phyloP scores from a whole-genome alignment of 92 coral and sea anemone species.

The Epizoanthus illoricatus region DNA sequence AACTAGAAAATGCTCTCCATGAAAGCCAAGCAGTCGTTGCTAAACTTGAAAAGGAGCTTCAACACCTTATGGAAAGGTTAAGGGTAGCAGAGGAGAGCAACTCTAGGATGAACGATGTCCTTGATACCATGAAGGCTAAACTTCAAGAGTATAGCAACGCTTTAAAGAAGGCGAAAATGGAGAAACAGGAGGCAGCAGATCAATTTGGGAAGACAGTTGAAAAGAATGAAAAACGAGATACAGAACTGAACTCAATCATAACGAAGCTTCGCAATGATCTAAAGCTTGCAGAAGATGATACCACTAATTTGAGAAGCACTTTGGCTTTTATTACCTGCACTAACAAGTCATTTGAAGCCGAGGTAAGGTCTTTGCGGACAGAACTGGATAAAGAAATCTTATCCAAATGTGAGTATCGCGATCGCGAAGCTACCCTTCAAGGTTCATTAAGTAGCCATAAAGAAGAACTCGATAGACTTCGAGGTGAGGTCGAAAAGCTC shows the following conservation, averaged over 20 bases:
- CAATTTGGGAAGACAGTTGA: background rate
- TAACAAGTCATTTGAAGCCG: constrained; percentile 28
- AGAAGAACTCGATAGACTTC: constrained; percentile 26
- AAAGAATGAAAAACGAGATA: background rate
- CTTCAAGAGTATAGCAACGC: background rate
- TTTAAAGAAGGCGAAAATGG: background rate
- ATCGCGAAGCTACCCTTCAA: constrained; percentile 29
- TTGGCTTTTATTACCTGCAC: constrained; percentile 10
- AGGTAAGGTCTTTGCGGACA: background rate
- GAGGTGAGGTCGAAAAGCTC: constrained; percentile 14
- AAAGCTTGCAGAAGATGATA: constrained; percentile 25
- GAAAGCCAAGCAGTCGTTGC: background rate
- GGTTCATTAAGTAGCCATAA: background rate
- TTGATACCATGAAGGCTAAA: background rate
- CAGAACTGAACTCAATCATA: background rate
- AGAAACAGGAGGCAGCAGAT: background rate
- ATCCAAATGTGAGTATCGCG: constrained; percentile 26
- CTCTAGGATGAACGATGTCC: background rate
- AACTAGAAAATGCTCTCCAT: background rate
- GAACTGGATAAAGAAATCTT: constrained; percentile 29
- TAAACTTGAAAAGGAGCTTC: no score
- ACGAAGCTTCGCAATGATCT: constrained; percentile 25
- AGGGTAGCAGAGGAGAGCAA: background rate
- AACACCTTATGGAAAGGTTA: background rate
- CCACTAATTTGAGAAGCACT: constrained; percentile 1